Conservation (phyloP, 2,888 invertebrate species). For the Salticus scenicus region DNA sequence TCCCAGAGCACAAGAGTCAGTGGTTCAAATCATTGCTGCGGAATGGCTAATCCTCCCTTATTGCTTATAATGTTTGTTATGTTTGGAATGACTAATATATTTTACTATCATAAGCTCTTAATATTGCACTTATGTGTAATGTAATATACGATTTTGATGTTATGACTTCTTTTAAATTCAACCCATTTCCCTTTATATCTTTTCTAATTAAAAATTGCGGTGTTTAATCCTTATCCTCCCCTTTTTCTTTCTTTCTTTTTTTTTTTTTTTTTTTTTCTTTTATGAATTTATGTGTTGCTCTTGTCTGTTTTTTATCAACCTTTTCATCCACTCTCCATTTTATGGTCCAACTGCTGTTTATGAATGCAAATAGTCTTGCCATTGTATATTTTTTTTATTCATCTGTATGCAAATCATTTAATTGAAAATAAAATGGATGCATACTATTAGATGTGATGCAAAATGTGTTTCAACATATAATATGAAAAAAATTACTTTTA, state of each 20-base stretch:
- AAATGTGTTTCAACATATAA: too few species aligned
- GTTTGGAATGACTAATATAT: constrained; percentile 48
- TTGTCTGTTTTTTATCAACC: constrained; percentile 12
- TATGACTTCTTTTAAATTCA: too few species aligned
- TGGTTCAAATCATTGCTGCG: constrained; percentile 40
- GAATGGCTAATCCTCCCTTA: constrained; percentile 58
- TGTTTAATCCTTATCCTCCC: constrained; percentile 28
- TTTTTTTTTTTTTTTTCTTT: neutral
- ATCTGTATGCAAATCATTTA: too few species aligned
- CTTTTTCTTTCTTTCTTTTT: constrained; percentile 14
- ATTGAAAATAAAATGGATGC: too few species aligned
- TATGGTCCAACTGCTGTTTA: neutral
- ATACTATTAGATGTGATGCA: too few species aligned
- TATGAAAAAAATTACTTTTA: too few species aligned
- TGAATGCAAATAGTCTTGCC: too few species aligned
- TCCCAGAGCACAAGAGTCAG: constrained; percentile 48
- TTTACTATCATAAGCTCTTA: constrained; percentile 21
- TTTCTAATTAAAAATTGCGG: neutral
- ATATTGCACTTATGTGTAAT: constrained; percentile 11
- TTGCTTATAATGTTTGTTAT: constrained; percentile 10
- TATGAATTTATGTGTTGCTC: neutral
- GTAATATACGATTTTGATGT: neutral
- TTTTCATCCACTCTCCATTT: neutral
- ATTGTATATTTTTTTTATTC: too few species aligned
- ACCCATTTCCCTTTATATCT: too few species aligned